A percentile compares a stretch with the other conserved stretches of the same genome.
These are phyloP conservation scores for Prunella fulvescens DNA, from an alignment of 2,113 vertebrate species.

Conservation along the genomic window DNA sequence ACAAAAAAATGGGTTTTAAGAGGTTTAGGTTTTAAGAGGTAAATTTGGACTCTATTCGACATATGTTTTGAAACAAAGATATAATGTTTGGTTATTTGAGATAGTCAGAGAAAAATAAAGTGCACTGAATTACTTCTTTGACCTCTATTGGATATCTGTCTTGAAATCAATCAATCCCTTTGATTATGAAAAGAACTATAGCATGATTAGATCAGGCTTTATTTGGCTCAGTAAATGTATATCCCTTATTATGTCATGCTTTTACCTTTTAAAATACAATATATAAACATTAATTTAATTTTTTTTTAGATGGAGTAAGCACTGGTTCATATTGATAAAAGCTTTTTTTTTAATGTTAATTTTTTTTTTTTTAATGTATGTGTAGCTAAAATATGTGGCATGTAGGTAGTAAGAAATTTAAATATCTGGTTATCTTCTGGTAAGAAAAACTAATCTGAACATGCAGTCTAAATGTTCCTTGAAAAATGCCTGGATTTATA, in stretches of 20 bases:
- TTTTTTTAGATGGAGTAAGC: not conserved
- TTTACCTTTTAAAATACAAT: not conserved
- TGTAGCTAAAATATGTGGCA: not conserved
- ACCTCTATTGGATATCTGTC: not conserved
- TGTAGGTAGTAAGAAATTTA: not conserved
- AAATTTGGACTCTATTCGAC: not conserved
- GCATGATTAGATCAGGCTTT: not conserved
- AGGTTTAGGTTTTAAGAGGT: not conserved
- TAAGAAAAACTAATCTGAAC: not conserved
- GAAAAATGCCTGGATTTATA: not conserved
- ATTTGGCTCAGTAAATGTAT: not conserved
- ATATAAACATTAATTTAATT: not conserved
- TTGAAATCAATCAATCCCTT: not conserved
- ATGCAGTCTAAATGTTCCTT: not conserved
- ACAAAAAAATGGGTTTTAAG: not conserved
- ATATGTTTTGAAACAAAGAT: not conserved
- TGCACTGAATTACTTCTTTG: not conserved
- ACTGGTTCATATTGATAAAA: not conserved
- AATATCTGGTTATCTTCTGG: not conserved
- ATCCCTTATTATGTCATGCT: not conserved
- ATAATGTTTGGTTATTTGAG: not conserved
- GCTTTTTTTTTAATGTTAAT: not conserved
- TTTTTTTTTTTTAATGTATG: fast-evolving
- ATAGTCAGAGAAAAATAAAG: not conserved
- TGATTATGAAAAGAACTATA: not conserved